Evolutionary conservation across 2,113 vertebrate genomes (phyloP).

Genomic region (Holacanthus passer): DNA sequence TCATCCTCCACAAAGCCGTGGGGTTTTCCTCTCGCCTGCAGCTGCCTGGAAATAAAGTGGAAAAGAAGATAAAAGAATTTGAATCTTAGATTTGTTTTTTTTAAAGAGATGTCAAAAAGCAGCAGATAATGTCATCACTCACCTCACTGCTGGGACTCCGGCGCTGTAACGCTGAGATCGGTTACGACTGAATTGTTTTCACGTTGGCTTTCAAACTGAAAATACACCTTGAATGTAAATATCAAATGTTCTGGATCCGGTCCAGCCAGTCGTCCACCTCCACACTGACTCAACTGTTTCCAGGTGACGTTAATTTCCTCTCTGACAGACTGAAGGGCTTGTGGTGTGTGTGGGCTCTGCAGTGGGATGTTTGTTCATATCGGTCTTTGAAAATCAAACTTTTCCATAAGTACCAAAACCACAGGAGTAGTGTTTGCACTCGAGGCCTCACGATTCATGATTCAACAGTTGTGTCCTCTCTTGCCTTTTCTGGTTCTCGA

Average conservation of each 20-base stretch:
- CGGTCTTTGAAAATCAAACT: neutral
- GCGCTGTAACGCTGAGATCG: neutral
- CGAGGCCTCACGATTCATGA: too few species aligned
- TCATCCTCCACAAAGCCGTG: neutral
- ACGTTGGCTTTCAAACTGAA: neutral
- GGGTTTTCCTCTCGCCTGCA: neutral
- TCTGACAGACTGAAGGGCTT: neutral
- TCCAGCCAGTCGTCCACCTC: neutral
- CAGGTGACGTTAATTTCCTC: neutral
- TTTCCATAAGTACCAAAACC: neutral
- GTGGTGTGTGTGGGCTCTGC: neutral
- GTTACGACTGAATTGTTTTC: neutral
- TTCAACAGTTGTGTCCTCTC: too few species aligned
- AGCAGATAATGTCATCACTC: conserved; percentile 29
- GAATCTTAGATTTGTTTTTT: conserved; percentile 15
- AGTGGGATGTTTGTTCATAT: neutral
- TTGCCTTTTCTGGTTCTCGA: too few species aligned
- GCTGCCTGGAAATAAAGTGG: neutral
- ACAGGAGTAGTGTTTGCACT: neutral
- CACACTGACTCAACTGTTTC: neutral
- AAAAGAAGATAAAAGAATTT: neutral
- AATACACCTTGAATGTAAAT: neutral
- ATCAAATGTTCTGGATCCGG: neutral
- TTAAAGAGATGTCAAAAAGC: conserved; percentile 25
- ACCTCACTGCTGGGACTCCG: neutral